A percentile compares a stretch with the other conserved stretches of the same genome.
These are phyloP conservation scores for Drosophila varians DNA, from an alignment of 1,140 invertebrate genomes.

Conservation along the genomic window DNA sequence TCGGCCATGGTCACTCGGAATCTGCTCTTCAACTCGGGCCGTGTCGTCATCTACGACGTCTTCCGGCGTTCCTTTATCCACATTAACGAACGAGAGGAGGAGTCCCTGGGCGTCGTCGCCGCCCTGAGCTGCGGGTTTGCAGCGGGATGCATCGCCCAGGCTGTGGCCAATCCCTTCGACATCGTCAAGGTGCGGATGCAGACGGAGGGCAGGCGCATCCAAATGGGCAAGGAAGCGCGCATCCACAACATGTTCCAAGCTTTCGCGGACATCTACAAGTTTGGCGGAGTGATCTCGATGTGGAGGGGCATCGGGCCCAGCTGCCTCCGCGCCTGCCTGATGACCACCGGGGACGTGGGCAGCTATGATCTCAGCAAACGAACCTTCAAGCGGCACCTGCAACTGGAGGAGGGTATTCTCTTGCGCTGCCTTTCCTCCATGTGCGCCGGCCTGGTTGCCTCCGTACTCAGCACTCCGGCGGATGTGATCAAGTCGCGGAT, in stretches of 20 bases:
- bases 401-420: conserved; percentile 33
- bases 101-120: neutral
- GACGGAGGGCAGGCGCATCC: conserved; percentile 25
- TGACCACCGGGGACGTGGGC: conserved; percentile 61
- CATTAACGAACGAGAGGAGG: conserved; percentile 3
- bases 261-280: conserved; percentile 25
- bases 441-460: conserved; percentile 41
- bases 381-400: conserved; percentile 24
- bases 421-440: conserved; percentile 40
- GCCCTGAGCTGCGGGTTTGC: conserved; percentile 23
- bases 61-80: conserved; percentile 33
- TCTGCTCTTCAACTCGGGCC: conserved; percentile 52
- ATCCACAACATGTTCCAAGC: conserved; percentile 1
- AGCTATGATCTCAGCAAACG: conserved; percentile 63
- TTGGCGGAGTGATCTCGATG: conserved; percentile 21
- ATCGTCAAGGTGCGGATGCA: conserved; percentile 60
- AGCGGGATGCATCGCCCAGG: conserved; percentile 55
- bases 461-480: conserved; percentile 50
- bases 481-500: conserved; percentile 59
- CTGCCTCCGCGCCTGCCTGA: conserved; percentile 50
- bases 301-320: conserved; percentile 42
- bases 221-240: conserved; percentile 24
- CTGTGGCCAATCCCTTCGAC: conserved; percentile 51
- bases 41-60: conserved; percentile 53
- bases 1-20: conserved; percentile 43